phyloP scores from a whole-genome alignment of 2,888 invertebrate genomes.

The Tipula confusa region DNA sequence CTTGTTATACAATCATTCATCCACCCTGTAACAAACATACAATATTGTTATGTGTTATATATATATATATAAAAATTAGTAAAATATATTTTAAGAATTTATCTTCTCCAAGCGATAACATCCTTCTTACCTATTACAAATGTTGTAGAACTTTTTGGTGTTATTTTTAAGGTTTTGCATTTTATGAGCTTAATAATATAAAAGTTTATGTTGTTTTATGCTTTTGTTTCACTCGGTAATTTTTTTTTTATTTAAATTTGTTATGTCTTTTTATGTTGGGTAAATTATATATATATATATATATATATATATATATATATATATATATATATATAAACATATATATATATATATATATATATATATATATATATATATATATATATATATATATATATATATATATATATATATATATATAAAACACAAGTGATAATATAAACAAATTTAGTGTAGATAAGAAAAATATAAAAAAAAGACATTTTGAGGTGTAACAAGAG shows the following conservation, averaged over 20 bases:
- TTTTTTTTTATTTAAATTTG: background rate
- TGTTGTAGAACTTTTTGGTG: background rate
- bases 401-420: background rate
- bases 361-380: background rate
- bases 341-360: background rate
- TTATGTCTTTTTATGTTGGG: constrained; percentile 17
- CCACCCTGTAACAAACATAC: no score
- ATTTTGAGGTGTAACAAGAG: background rate
- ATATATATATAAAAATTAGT: background rate
- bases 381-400: background rate
- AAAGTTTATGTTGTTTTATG: constrained; percentile 15
- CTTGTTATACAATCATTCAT: no score
- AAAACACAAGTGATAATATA: background rate
- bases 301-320: background rate
- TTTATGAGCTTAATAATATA: constrained; percentile 20
- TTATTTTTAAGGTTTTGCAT: constrained; percentile 17
- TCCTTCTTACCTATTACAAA: background rate
- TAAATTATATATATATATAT: background rate
- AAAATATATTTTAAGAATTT: constrained; percentile 3
- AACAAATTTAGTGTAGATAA: background rate
- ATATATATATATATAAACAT: background rate
- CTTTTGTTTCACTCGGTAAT: background rate
- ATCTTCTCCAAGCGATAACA: background rate
- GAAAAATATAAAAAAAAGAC: background rate
- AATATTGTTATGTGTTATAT: background rate